Evolutionary conservation across 53 echinoderm and acorn worm species (phyloP).

Genomic region (Stichopus horrens): DNA sequence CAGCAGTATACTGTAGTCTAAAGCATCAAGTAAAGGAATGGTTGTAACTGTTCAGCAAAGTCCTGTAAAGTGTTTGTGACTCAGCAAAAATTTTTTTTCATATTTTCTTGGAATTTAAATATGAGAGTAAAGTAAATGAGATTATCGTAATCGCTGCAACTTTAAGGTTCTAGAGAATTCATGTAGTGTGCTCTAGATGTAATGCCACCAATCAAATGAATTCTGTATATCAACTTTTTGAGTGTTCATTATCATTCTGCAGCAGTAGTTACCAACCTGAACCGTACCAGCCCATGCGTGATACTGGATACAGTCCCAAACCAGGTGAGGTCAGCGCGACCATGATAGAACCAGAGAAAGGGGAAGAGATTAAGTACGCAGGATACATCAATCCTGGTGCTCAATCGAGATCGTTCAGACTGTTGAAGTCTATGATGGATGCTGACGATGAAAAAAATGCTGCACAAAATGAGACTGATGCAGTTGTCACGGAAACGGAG

Average conservation of each 20-base stretch:
- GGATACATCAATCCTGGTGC: slow-evolving; percentile 66
- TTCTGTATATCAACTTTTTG: too few species aligned
- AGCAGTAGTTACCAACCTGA: slow-evolving; percentile 15
- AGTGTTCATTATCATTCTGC: background rate
- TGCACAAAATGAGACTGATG: background rate
- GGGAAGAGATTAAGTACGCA: slow-evolving; percentile 59
- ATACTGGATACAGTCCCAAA: slow-evolving; percentile 33
- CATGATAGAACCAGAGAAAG: slow-evolving; percentile 52
- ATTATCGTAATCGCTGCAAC: too few species aligned
- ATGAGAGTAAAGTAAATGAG: too few species aligned
- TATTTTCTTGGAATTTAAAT: too few species aligned
- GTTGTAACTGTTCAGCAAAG: too few species aligned
- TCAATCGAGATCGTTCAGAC: slow-evolving; percentile 86
- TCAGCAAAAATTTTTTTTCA: too few species aligned
- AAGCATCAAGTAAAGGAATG: too few species aligned
- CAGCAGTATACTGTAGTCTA: too few species aligned
- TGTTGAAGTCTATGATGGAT: slow-evolving; percentile 72
- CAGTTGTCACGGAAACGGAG: slow-evolving; percentile 23
- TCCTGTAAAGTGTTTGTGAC: too few species aligned
- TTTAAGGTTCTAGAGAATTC: too few species aligned
- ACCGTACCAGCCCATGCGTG: slow-evolving; percentile 38
- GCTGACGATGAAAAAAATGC: slow-evolving; percentile 41
- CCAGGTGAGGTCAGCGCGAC: slow-evolving; percentile 49
- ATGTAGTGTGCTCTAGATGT: too few species aligned
- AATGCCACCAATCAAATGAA: too few species aligned